Percentiles rank a stretch among this genome's conserved stretches.
These are phyloP conservation scores for Bos javanicus DNA, from an alignment of 2,113 vertebrate species.

Conservation along the genomic window DNA sequence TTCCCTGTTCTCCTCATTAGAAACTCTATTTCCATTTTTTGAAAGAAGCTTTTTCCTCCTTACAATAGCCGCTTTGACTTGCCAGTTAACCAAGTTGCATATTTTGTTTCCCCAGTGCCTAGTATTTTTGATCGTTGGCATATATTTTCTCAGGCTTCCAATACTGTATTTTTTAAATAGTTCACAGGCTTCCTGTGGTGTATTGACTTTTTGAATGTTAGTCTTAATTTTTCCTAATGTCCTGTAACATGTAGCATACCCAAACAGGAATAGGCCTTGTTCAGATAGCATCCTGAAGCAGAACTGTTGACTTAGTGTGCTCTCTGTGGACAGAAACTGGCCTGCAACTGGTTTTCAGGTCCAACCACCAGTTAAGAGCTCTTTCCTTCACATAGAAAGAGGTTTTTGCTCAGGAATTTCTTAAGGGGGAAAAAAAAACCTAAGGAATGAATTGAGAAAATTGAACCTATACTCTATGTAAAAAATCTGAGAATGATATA, in stretches of 20 bases:
- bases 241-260: constrained; percentile 29
- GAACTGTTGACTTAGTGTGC: constrained; percentile 33
- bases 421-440: neutral
- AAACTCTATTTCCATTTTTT: constrained; percentile 45
- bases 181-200: constrained; percentile 35
- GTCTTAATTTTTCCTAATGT: constrained; percentile 55
- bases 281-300: constrained; percentile 26
- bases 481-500: neutral
- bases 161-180: constrained; percentile 45
- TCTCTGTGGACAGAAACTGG: constrained; percentile 36
- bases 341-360: neutral
- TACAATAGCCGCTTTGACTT: constrained; percentile 59
- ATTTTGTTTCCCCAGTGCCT: constrained; percentile 60
- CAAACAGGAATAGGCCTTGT: constrained; percentile 49
- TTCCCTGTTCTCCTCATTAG: constrained; percentile 3
- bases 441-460: neutral
- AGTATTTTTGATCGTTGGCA: constrained; percentile 49
- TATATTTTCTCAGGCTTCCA: constrained; percentile 48
- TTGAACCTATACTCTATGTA: neutral
- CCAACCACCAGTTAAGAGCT: constrained; percentile 18
- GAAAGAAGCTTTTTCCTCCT: neutral
- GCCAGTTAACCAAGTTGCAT: constrained; percentile 42
- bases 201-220: constrained; percentile 59
- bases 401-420: neutral
- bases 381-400: constrained; percentile 34